phyloP scores from a whole-genome alignment of 2,888 invertebrate species.

The Leptopilina drosophilae region DNA sequence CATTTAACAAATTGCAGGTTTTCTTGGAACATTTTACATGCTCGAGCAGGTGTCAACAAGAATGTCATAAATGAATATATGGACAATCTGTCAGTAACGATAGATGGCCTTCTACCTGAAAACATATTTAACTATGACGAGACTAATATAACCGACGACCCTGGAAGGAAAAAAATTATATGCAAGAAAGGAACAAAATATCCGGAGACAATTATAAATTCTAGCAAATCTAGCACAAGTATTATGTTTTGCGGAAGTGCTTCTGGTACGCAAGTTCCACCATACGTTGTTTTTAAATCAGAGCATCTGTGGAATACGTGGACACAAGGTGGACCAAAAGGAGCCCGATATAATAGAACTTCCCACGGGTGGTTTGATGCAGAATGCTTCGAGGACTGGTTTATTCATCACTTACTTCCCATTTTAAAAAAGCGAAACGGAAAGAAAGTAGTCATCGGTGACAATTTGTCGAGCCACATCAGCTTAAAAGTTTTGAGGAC shows the following conservation, averaged over 20 bases:
- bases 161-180: background rate
- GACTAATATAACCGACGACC: background rate
- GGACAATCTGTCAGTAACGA: background rate
- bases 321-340: background rate
- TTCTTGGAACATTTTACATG: slow-evolving; percentile 29
- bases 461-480: too few species aligned
- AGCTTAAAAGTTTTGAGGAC: too few species aligned
- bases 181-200: background rate
- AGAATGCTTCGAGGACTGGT: too few species aligned
- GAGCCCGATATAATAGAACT: background rate
- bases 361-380: background rate
- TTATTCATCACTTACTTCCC: too few species aligned
- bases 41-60: slow-evolving; percentile 8
- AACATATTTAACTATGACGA: slow-evolving; percentile 36
- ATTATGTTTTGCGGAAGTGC: background rate
- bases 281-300: background rate
- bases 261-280: background rate
- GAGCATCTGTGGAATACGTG: background rate
- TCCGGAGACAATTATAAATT: background rate
- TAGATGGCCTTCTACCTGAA: slow-evolving; percentile 18
- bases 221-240: background rate
- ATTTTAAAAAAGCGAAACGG: too few species aligned
- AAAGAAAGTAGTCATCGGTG: too few species aligned
- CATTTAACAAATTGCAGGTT: slow-evolving; percentile 42
- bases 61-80: slow-evolving; percentile 1